Conservation (phyloP, 2,113 vertebrate species). For the Taxidea taxus region DNA sequence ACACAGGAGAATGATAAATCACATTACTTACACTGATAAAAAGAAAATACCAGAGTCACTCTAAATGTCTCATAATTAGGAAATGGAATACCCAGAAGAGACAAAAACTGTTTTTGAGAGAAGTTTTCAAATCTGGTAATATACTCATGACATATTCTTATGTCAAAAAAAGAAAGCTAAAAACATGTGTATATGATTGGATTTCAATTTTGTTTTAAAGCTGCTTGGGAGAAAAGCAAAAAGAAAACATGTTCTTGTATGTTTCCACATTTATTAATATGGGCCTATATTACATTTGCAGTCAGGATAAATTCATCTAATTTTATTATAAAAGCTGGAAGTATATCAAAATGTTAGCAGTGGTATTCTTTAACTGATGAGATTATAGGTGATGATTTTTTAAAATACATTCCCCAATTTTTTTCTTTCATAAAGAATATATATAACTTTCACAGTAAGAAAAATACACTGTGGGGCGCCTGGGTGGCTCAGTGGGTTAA, state of each 20-base stretch:
- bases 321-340: conserved; percentile 18
- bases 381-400: background rate
- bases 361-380: background rate
- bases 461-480: background rate
- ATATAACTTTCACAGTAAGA: background rate
- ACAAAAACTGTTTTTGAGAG: background rate
- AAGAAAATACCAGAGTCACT: background rate
- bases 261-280: background rate
- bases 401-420: background rate
- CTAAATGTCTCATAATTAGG: background rate
- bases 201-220: conserved; percentile 47
- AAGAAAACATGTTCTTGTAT: background rate
- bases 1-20: background rate
- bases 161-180: background rate
- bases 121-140: conserved; percentile 28
- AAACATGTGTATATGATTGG: background rate
- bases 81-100: background rate
- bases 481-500: no score
- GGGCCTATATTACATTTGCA: background rate
- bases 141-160: background rate
- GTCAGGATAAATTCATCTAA: background rate
- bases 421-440: background rate
- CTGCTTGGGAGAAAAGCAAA: conserved; percentile 1
- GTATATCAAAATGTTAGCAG: background rate
- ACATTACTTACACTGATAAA: background rate